Percentiles rank a stretch among this genome's conserved stretches.
phyloP scores from a whole-genome alignment of 2,797 vertebrate genomes.

The Psittacula derbiana region DNA sequence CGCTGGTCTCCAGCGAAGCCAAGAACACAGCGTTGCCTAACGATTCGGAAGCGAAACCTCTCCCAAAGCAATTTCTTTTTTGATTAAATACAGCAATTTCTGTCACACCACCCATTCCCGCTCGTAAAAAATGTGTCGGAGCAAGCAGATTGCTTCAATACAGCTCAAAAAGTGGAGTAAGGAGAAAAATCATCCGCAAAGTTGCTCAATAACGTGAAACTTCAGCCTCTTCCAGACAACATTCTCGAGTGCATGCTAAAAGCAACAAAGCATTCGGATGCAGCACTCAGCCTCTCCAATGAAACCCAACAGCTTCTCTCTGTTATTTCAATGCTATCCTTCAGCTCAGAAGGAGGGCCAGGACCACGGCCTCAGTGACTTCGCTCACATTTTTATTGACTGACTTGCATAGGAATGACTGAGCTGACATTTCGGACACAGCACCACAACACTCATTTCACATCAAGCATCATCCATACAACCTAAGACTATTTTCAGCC shows the following conservation, averaged over 20 bases:
- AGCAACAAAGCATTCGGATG: slow-evolving; percentile 2
- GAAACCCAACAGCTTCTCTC: background rate
- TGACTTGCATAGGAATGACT: slow-evolving; percentile 29
- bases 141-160: slow-evolving; percentile 1
- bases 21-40: slow-evolving; percentile 4
- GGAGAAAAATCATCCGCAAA: background rate
- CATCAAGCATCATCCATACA: slow-evolving; percentile 34
- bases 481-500: slow-evolving; percentile 36
- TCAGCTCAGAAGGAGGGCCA: background rate
- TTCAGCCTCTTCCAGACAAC: background rate
- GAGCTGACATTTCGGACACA: slow-evolving; percentile 19
- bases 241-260: background rate
- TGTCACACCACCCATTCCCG: background rate
- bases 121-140: slow-evolving; percentile 25
- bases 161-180: background rate
- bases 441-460: slow-evolving; percentile 30
- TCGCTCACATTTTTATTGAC: slow-evolving; percentile 16
- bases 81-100: slow-evolving; percentile 39
- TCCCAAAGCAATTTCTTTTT: slow-evolving; percentile 14
- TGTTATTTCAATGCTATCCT: slow-evolving; percentile 27
- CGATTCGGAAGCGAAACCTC: background rate
- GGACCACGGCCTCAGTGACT: background rate
- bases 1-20: background rate
- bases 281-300: background rate
- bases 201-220: slow-evolving; percentile 37